Evolutionary conservation across 2,797 vertebrate species (phyloP).

Genomic region (Labroides dimidiatus): DNA sequence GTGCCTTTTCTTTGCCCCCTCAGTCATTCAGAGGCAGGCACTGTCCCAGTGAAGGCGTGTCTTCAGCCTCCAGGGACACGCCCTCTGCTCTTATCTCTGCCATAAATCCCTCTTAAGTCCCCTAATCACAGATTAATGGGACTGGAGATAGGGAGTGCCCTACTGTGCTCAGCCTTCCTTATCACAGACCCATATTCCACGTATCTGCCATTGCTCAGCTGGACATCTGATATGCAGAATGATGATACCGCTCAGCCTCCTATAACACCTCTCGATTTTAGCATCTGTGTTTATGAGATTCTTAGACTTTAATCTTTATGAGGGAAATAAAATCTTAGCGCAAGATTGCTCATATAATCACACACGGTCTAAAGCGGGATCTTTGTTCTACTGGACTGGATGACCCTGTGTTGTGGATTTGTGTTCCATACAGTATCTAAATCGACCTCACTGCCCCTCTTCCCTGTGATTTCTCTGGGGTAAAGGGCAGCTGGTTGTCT

Average conservation of each 20-base stretch:
- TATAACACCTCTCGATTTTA: slow-evolving; percentile 43
- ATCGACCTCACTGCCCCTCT: slow-evolving; percentile 59
- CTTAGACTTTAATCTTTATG: slow-evolving; percentile 56
- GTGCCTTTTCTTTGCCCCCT: slow-evolving; percentile 56
- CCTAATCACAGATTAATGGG: slow-evolving; percentile 85
- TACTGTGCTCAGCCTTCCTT: slow-evolving; percentile 69
- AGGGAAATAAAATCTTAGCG: slow-evolving; percentile 47
- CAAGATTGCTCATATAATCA: slow-evolving; percentile 16
- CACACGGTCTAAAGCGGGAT: slow-evolving; percentile 11
- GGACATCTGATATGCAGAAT: slow-evolving; percentile 56
- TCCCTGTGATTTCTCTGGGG: slow-evolving; percentile 42
- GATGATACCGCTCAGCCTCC: slow-evolving; percentile 33
- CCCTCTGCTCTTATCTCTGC: slow-evolving; percentile 80
- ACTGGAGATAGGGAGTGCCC: slow-evolving; percentile 75
- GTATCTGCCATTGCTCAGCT: slow-evolving; percentile 64
- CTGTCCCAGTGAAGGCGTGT: slow-evolving; percentile 52
- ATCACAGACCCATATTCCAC: slow-evolving; percentile 74
- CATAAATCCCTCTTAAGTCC: slow-evolving; percentile 83
- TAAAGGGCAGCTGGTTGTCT: slow-evolving; percentile 59
- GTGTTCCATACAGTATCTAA: slow-evolving; percentile 58
- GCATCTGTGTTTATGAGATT: slow-evolving; percentile 53
- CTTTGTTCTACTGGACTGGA: slow-evolving; percentile 36
- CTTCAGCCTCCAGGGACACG: slow-evolving; percentile 64
- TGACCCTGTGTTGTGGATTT: slow-evolving; percentile 28
- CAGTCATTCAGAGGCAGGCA: slow-evolving; percentile 50